phyloP scores from a whole-genome alignment of 2,888 invertebrate genomes.

The Neoscelio sp. region DNA sequence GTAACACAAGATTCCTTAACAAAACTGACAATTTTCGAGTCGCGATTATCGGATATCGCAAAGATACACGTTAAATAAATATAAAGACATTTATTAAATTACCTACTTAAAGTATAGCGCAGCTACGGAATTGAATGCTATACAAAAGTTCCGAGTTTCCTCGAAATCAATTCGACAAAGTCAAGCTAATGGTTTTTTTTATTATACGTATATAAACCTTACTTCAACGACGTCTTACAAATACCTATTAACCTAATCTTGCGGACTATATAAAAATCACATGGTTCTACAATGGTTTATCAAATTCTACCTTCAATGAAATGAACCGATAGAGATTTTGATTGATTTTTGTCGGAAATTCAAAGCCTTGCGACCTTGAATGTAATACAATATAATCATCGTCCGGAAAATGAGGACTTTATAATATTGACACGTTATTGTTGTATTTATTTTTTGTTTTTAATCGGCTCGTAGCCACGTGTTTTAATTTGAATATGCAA shows the following conservation, averaged over 20 bases:
- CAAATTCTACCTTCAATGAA: slow-evolving; percentile 1
- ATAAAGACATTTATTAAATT: slow-evolving; percentile 5
- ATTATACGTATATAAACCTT: slow-evolving; percentile 3
- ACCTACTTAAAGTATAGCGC: slow-evolving; percentile 5
- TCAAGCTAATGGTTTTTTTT: background rate
- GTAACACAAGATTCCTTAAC: background rate
- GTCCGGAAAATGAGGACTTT: too few relatives aligned
- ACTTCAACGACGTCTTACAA: slow-evolving; percentile 21
- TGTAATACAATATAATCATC: too few relatives aligned
- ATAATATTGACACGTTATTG: background rate
- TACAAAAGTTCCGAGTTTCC: too few relatives aligned
- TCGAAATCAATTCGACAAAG: background rate
- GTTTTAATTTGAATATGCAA: background rate
- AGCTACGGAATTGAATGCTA: background rate
- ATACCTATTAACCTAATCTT: slow-evolving; percentile 20
- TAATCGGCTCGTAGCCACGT: background rate
- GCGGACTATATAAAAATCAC: slow-evolving; percentile 24
- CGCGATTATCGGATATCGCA: slow-evolving; percentile 22
- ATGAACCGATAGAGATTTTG: background rate
- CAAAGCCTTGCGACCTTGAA: too few relatives aligned
- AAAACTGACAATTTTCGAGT: slow-evolving; percentile 26
- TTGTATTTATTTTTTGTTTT: background rate
- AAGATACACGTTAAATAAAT: slow-evolving; percentile 25
- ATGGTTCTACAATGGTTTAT: slow-evolving; percentile 3
- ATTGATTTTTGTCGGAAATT: background rate